Percentiles rank a stretch among this genome's conserved stretches.
phyloP scores from a whole-genome alignment of 2,888 invertebrate species.

The Patella caerulea region DNA sequence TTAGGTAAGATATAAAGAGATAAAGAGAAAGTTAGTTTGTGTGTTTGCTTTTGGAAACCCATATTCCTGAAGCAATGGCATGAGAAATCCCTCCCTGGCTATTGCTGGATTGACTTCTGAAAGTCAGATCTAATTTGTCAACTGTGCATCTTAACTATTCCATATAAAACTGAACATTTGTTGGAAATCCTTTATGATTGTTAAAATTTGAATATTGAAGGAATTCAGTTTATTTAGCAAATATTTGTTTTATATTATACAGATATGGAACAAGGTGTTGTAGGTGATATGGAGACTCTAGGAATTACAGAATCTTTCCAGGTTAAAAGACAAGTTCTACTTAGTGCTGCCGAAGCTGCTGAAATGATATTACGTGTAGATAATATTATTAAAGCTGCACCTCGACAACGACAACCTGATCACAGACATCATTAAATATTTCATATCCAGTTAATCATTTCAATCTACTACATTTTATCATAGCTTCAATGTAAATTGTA shows the following conservation, averaged over 20 bases:
- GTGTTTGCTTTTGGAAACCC: neutral
- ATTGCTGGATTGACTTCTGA: too few relatives aligned
- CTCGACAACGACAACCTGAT: slow-evolving; percentile 82
- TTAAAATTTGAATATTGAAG: too few relatives aligned
- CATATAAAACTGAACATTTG: too few relatives aligned
- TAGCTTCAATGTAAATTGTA: too few relatives aligned
- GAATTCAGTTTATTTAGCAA: too few relatives aligned
- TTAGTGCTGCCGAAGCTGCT: slow-evolving; percentile 96
- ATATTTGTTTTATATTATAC: slow-evolving; percentile 32
- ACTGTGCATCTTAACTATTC: too few relatives aligned
- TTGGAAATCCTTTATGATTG: too few relatives aligned
- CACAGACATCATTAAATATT: slow-evolving; percentile 47
- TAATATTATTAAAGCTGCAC: slow-evolving; percentile 88
- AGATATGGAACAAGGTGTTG: slow-evolving; percentile 91
- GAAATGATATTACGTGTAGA: slow-evolving; percentile 99
- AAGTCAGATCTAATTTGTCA: too few relatives aligned
- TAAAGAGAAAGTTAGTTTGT: neutral
- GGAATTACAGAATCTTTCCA: slow-evolving; percentile 97
- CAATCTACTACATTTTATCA: neutral
- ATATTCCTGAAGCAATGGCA: neutral
- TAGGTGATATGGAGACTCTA: slow-evolving; percentile 90
- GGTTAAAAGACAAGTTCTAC: slow-evolving; percentile 94
- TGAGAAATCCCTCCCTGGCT: too few relatives aligned
- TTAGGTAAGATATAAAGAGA: slow-evolving; percentile 78
- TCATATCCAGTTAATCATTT: too few relatives aligned